Evolutionary conservation across 1,140 invertebrate genomes (phyloP).

Genomic region (Leptinotarsa lineolata): DNA sequence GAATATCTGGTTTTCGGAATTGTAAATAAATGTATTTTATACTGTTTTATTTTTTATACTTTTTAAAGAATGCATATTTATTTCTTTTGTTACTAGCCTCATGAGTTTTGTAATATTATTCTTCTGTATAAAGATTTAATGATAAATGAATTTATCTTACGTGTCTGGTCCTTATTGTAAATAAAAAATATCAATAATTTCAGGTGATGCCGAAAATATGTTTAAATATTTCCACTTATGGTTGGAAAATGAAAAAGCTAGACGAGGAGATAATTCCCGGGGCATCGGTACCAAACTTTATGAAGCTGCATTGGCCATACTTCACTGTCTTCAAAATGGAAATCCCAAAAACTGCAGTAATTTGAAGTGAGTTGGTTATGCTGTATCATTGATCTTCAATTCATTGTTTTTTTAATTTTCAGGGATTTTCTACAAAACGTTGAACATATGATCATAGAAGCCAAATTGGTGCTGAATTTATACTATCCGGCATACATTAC

Average conservation of each 20-base stretch:
- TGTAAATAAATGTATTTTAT: too few relatives aligned
- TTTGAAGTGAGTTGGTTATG: constrained; percentile 37
- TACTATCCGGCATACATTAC: constrained; percentile 47
- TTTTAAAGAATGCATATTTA: too few relatives aligned
- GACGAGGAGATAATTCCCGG: constrained; percentile 40
- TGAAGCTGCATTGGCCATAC: constrained; percentile 45
- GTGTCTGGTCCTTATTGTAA: too few relatives aligned
- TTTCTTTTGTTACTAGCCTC: too few relatives aligned
- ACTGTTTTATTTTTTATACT: too few relatives aligned
- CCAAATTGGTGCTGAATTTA: constrained; percentile 43
- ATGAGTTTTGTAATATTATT: too few relatives aligned
- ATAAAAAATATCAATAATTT: neutral
- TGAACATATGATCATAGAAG: constrained; percentile 45
- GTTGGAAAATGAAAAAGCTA: constrained; percentile 44
- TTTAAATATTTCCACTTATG: constrained; percentile 48
- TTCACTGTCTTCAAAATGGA: constrained; percentile 41
- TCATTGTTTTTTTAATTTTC: constrained; percentile 30
- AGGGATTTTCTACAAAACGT: constrained; percentile 44
- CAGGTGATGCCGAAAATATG: constrained; percentile 45
- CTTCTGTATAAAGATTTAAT: too few relatives aligned
- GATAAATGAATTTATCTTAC: too few relatives aligned
- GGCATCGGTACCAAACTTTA: constrained; percentile 46
- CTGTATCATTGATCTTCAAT: neutral
- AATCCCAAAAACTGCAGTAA: constrained; percentile 43
- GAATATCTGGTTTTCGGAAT: too few relatives aligned